phyloP scores from a whole-genome alignment of 30 jellyfish, hydroid and myxozoan species.

The Turritopsis dohrnii region DNA sequence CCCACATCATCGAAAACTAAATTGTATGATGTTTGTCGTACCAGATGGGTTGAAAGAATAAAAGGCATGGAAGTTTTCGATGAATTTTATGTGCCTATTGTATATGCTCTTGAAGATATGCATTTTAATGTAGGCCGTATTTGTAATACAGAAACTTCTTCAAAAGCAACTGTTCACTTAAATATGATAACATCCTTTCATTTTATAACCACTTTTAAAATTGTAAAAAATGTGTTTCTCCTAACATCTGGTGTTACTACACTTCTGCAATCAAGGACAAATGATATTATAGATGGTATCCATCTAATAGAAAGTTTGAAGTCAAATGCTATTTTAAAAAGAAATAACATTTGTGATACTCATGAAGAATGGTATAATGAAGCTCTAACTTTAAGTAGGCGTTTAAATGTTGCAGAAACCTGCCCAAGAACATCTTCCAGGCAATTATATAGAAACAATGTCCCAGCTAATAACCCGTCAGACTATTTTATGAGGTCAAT shows the following conservation, averaged over 20 bases:
- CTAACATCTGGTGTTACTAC: background rate
- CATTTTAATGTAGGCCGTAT: background rate
- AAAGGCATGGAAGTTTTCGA: no score
- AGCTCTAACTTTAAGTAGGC: background rate
- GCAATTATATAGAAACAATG: background rate
- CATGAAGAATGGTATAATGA: background rate
- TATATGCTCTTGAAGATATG: background rate
- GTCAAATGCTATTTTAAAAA: background rate
- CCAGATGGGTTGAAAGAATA: no score
- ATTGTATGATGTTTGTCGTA: no score
- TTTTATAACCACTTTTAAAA: background rate
- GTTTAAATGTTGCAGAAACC: background rate
- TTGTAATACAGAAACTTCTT: background rate
- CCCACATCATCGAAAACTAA: no score
- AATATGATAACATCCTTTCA: background rate
- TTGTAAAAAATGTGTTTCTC: background rate
- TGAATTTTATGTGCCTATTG: no score
- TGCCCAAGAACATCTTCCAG: background rate
- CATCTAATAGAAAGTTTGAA: background rate
- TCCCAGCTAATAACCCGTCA: background rate
- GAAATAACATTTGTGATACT: no score
- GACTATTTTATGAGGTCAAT: background rate
- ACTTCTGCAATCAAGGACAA: background rate
- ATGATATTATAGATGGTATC: background rate
- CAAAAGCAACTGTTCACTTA: background rate